phyloP scores from a whole-genome alignment of 2,888 invertebrate species.

The Rhogogaster chlorosoma region DNA sequence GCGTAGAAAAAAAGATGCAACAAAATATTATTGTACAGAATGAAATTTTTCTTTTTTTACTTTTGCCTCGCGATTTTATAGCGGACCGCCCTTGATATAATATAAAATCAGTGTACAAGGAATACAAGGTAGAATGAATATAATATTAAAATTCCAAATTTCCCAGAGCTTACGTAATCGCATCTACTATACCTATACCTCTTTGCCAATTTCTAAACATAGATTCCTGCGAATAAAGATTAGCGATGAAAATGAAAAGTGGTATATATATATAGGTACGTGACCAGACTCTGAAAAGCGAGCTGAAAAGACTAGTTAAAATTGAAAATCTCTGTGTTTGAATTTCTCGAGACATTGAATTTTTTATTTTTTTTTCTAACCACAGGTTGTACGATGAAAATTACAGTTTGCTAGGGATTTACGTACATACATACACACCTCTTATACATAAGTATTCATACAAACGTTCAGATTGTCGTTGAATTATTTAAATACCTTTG shows the following conservation, averaged over 20 bases:
- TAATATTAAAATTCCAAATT: background rate
- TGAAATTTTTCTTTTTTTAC: background rate
- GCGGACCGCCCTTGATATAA: background rate
- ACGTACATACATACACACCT: background rate
- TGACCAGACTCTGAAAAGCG: background rate
- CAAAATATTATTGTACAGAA: background rate
- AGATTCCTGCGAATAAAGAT: background rate
- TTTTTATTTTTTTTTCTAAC: background rate
- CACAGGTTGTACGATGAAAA: background rate
- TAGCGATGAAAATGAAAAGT: background rate
- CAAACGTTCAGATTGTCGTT: background rate
- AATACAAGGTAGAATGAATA: background rate
- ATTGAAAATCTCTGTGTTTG: background rate
- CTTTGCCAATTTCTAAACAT: conserved; percentile 20
- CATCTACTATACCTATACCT: background rate
- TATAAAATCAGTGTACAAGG: background rate
- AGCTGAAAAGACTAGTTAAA: background rate
- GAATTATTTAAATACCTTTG: background rate
- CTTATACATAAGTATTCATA: background rate
- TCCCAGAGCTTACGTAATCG: background rate
- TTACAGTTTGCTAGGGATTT: background rate
- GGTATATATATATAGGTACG: background rate
- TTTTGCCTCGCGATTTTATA: background rate
- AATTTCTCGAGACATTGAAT: background rate
- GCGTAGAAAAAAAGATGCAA: too few species aligned